A percentile compares a stretch with the other conserved stretches of the same genome.
phyloP scores from a whole-genome alignment of 2,113 vertebrate species.

The Gopherus evgoodei region DNA sequence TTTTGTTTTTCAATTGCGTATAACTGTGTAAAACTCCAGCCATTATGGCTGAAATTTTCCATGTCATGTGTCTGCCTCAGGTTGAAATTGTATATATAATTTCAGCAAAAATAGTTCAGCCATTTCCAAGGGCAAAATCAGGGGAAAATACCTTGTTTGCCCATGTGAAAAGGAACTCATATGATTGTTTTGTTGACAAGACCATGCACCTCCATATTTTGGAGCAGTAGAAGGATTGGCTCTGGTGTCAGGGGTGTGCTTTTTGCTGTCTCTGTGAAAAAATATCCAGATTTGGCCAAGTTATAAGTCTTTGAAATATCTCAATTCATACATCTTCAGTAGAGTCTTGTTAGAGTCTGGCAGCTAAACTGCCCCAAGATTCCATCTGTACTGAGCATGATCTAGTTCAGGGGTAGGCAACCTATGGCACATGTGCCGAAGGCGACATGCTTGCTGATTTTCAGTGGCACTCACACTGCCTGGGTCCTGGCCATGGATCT shows the following conservation, averaged over 20 bases:
- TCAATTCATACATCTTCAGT: background rate
- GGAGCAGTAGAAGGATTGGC: background rate
- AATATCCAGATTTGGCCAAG: background rate
- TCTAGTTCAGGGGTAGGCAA: background rate
- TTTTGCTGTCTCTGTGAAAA: background rate
- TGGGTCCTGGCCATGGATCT: too few species aligned
- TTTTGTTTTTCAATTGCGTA: background rate
- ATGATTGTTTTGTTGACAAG: background rate
- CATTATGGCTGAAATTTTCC: background rate
- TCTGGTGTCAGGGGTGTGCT: background rate
- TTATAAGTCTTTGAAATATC: background rate
- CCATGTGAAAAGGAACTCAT: background rate
- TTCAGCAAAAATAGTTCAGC: background rate
- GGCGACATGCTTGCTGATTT: too few species aligned
- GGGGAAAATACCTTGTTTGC: background rate
- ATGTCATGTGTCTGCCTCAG: accelerated
- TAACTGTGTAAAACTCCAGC: accelerated
- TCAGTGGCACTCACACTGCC: too few species aligned
- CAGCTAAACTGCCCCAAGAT: background rate
- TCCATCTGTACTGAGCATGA: background rate
- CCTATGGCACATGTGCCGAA: too few species aligned
- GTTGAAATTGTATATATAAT: background rate
- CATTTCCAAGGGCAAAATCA: background rate
- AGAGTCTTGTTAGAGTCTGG: background rate
- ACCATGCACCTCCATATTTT: background rate